Evolutionary conservation across 2,888 invertebrate species (phyloP).

Genomic region (Peribatodes rhomboidaria): DNA sequence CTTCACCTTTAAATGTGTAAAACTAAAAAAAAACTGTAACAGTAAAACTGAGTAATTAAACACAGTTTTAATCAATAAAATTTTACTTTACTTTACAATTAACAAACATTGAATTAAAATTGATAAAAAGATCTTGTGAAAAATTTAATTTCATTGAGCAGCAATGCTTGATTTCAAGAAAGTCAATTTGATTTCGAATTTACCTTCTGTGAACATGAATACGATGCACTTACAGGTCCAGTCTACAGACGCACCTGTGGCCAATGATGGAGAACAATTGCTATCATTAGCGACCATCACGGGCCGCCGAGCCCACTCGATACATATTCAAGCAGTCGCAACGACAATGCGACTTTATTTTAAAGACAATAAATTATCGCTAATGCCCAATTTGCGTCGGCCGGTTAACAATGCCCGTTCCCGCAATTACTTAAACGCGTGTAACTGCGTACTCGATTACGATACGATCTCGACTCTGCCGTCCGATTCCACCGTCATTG

Average conservation of each 20-base stretch:
- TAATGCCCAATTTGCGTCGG: conserved; percentile 86
- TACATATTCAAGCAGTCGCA: conserved; percentile 82
- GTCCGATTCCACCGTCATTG: conserved; percentile 76
- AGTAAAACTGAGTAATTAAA: no score
- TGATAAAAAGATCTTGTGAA: no score
- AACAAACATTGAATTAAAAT: no score
- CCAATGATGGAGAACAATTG: conserved; percentile 84
- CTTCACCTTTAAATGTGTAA: no score
- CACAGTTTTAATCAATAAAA: no score
- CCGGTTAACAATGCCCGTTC: conserved; percentile 84
- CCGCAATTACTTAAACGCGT: conserved; percentile 86
- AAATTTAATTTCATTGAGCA: no score
- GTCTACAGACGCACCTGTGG: conserved; percentile 71
- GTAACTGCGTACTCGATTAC: conserved; percentile 76
- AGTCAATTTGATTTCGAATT: no score
- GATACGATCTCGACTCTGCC: conserved; percentile 78
- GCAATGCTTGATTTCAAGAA: no score
- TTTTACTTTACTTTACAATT: no score
- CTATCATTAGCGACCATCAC: conserved; percentile 80
- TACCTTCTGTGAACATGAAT: no score
- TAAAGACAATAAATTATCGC: conserved; percentile 85
- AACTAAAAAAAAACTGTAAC: no score
- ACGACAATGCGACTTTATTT: conserved; percentile 82
- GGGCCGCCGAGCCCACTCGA: conserved; percentile 71
- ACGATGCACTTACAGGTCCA: conserved; percentile 30